A percentile compares a stretch with the other conserved stretches of the same genome.
phyloP scores from a whole-genome alignment of 2,113 vertebrate genomes.

The Mesoclemmys tuberculata region DNA sequence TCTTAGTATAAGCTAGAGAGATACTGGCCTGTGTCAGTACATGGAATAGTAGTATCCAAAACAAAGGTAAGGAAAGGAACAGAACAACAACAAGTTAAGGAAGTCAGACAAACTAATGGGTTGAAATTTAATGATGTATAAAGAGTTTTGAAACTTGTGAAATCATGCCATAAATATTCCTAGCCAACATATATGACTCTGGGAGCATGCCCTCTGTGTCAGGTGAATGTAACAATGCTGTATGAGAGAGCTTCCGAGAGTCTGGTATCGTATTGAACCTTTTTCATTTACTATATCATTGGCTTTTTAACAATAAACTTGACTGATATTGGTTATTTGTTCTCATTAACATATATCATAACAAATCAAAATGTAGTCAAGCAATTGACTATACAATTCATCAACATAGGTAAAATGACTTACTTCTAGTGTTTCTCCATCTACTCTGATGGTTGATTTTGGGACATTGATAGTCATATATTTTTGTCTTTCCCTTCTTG shows the following conservation, averaged over 20 bases:
- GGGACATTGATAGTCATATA: too few species aligned
- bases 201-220: neutral
- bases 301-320: neutral
- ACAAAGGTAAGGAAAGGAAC: neutral
- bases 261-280: neutral
- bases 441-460: too few species aligned
- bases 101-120: neutral
- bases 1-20: neutral
- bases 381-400: neutral
- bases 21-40: neutral
- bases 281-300: neutral
- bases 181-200: too few species aligned
- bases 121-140: neutral
- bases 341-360: neutral
- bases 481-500: too few species aligned
- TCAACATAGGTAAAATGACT: neutral
- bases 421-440: neutral
- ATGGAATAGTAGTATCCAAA: neutral
- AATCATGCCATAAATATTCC: neutral
- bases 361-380: neutral
- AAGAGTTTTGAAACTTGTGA: neutral
- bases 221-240: neutral
- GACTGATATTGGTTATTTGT: neutral
- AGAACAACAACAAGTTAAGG: neutral
- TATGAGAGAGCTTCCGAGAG: neutral